Percentiles rank a stretch among this genome's conserved stretches.
Evolutionary conservation across 23 tunicate species (phyloP).

Genomic region (Phallusia fumigata): DNA sequence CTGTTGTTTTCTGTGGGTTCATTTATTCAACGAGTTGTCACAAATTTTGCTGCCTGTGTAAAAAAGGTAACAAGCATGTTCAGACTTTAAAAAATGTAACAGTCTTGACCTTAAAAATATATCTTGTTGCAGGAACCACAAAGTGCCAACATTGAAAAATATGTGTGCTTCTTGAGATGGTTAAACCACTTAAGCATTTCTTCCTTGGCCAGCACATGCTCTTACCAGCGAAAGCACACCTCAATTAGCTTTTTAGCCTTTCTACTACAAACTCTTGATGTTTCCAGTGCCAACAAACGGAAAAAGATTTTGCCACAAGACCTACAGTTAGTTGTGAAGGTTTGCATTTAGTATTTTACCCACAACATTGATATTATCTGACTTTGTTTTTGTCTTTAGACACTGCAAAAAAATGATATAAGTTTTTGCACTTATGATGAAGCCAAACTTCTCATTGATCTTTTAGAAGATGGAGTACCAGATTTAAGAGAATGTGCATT

Average conservation of each 20-base stretch:
- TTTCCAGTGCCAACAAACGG: background rate
- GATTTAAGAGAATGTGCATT: conserved; percentile 33
- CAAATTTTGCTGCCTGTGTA: background rate
- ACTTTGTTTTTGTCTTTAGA: background rate
- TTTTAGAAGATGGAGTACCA: conserved; percentile 39
- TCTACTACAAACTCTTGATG: conserved; percentile 3
- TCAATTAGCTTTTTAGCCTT: conserved; percentile 29
- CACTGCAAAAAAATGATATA: background rate
- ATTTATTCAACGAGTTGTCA: conserved; percentile 22
- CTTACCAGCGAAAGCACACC: conserved; percentile 69
- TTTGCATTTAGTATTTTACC: background rate
- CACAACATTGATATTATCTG: no score
- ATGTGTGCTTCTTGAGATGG: conserved; percentile 16
- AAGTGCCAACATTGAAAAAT: background rate
- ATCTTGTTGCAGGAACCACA: background rate
- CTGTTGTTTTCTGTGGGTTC: conserved; percentile 22
- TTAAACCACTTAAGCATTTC: conserved; percentile 11
- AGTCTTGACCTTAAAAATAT: background rate
- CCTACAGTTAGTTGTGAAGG: background rate
- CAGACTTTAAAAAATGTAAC: no score
- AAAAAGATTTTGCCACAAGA: background rate
- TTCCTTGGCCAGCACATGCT: conserved; percentile 25
- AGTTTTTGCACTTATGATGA: background rate
- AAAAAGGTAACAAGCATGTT: conserved; percentile 55
- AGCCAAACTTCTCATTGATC: conserved; percentile 13